phyloP scores from a whole-genome alignment of 2,113 vertebrate genomes.

The Hucho hucho region DNA sequence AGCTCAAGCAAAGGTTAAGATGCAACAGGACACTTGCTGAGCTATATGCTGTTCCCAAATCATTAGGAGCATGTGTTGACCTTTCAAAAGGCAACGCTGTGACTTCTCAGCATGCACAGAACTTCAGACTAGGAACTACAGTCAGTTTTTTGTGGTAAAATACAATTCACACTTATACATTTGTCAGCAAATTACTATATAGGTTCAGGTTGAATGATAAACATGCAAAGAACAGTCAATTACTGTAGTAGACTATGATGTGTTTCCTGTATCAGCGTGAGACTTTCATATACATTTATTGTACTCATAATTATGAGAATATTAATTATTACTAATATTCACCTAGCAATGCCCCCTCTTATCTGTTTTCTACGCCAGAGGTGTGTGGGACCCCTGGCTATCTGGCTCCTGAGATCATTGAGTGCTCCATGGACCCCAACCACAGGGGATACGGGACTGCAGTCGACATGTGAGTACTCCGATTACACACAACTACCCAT shows the following conservation, averaged over 20 bases:
- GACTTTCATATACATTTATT: background rate
- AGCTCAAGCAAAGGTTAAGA: slow-evolving; percentile 53
- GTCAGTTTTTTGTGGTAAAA: too few relatives aligned
- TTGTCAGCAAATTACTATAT: too few relatives aligned
- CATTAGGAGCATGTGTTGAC: slow-evolving; percentile 36
- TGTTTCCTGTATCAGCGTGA: too few relatives aligned
- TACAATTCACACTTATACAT: too few relatives aligned
- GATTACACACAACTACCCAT: too few relatives aligned
- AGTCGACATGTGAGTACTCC: slow-evolving; percentile 87
- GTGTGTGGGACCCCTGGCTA: slow-evolving; percentile 95
- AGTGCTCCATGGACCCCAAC: slow-evolving; percentile 90
- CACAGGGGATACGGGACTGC: slow-evolving; percentile 87
- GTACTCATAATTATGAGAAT: background rate
- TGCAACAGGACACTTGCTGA: slow-evolving; percentile 52
- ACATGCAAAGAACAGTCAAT: too few relatives aligned
- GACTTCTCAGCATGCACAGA: slow-evolving; percentile 16
- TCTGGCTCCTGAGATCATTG: slow-evolving; percentile 93
- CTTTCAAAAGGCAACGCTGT: slow-evolving; percentile 41
- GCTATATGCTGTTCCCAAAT: slow-evolving; percentile 35
- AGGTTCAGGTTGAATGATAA: too few relatives aligned
- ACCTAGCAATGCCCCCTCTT: background rate
- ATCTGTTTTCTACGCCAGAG: slow-evolving; percentile 69
- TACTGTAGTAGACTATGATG: too few relatives aligned
- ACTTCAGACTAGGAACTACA: background rate
- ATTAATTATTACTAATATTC: background rate